Base-by-base conservation (phyloP, 1,140 invertebrate genomes). In the Cheumatopsyche charites region DNA sequence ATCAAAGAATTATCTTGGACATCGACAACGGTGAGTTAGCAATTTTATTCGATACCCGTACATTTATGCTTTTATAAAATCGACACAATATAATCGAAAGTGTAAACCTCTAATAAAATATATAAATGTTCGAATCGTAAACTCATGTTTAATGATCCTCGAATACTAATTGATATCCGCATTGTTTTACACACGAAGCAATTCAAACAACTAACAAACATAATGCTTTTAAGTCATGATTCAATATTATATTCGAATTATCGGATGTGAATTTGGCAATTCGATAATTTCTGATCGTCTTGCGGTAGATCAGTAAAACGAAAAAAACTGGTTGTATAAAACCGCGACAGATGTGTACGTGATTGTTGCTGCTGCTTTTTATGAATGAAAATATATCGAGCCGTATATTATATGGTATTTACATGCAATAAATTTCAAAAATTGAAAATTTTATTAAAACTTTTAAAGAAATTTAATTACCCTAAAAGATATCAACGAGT, bases 1-100 rank as follows among this genome's bases (percentile, higher is more conserved):
- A 67, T 67, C n/a, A 67, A 67, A 67, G 43, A 42, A 52, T 67
- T 68, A 68, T 68, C 45, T 43, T 52, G 42, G 65, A 36, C 7
- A 21, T 29, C 47, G 17, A 36, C 23, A 68, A 55, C 25, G 49
- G 66, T 43, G 47, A 36, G 66, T 68, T 68, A 25, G 15, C 9
- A 66, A 21, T 15, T 15, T 63, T 15, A 17, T 63, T 41, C n/a
- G 4, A 13, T 49, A 13, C 13, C 45, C 5, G 45, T 49, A 15
- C 2, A 49, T 49, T 5, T 49, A 49, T 15, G 3, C 17, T 4
- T 19, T 19, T 19, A 43, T 9, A 43, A 43, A 43, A 43, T 43
- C 7, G 42, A 43, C 42, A 43, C 29, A 36, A 36, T n/a, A 49
- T 49, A 19, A 49, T 3, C 45, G 5, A 49, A 49, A 49, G 13